Percentiles rank a stretch among this genome's conserved stretches.
phyloP scores from a whole-genome alignment of 2,113 vertebrate genomes.

The Dicrurus megarhynchus region DNA sequence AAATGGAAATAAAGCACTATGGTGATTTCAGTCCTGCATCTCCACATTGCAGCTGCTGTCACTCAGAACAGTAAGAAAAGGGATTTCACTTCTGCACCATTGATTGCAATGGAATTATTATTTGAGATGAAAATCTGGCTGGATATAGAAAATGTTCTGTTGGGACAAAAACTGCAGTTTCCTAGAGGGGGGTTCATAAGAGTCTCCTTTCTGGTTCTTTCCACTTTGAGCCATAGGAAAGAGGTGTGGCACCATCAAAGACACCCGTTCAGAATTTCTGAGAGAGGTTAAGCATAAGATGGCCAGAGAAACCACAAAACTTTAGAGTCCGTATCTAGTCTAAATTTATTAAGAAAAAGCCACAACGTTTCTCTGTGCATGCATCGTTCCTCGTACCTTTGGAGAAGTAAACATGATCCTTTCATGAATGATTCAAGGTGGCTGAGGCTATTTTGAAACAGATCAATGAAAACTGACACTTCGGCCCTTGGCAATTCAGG shows the following conservation, averaged over 20 bases:
- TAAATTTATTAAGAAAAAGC: not conserved
- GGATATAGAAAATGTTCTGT: not conserved
- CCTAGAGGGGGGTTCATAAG: not conserved
- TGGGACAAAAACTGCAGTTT: not conserved
- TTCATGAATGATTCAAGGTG: conserved; percentile 40
- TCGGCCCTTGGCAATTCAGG: not conserved
- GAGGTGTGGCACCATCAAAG: not conserved
- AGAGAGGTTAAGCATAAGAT: not conserved
- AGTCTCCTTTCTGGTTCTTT: not conserved
- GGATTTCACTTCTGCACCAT: not conserved
- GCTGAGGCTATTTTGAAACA: conserved; percentile 2
- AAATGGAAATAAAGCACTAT: not conserved
- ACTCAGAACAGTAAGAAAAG: not conserved
- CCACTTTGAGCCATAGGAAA: not conserved
- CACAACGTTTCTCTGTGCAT: not conserved
- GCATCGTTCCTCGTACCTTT: not conserved
- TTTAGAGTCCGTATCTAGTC: not conserved
- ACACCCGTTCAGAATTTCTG: not conserved
- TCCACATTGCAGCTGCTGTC: not conserved
- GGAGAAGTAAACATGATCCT: not conserved
- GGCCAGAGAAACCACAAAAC: not conserved
- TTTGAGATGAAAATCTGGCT: not conserved
- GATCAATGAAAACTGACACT: conserved; percentile 24
- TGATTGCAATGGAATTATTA: not conserved
- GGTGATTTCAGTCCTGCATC: not conserved